These are phyloP conservation scores for Esox masquinongy DNA, from an alignment of 2,797 vertebrate genomes.

Conservation along the genomic window DNA sequence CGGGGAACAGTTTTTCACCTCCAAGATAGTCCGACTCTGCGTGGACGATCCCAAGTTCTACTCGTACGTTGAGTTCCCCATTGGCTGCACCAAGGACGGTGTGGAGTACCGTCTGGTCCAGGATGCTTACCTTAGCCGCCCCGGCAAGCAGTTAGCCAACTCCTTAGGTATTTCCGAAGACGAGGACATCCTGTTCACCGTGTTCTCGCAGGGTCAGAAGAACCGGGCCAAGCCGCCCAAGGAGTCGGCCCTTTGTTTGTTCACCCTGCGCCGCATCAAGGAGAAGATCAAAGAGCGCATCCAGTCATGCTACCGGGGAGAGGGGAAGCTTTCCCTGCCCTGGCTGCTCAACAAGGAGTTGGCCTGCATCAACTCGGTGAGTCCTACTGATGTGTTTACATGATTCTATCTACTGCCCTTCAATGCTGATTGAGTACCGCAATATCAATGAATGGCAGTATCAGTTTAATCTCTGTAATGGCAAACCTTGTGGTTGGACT, in stretches of 20 bases:
- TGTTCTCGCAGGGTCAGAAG: constrained; percentile 98
- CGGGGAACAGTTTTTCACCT: constrained; percentile 97
- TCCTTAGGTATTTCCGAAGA: constrained; percentile 87
- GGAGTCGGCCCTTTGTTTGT: constrained; percentile 95
- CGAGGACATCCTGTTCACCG: constrained; percentile 95
- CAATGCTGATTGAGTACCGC: neutral
- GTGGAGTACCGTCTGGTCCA: constrained; percentile 97
- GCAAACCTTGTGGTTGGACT: neutral
- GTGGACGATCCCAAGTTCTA: constrained; percentile 98
- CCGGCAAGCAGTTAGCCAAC: constrained; percentile 86
- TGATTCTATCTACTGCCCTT: neutral
- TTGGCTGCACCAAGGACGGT: constrained; percentile 93
- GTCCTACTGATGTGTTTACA: constrained; percentile 37
- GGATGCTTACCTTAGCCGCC: constrained; percentile 91
- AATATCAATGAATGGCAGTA: too few relatives aligned
- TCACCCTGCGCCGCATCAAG: constrained; percentile 94
- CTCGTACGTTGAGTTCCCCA: constrained; percentile 97
- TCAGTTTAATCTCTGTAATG: neutral
- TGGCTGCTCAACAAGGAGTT: constrained; percentile 99
- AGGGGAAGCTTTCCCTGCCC: constrained; percentile 93
- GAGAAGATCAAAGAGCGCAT: constrained; percentile 99
- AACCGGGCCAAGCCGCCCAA: constrained; percentile 96
- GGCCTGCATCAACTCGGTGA: constrained; percentile 97
- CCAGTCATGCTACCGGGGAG: constrained; percentile 96
- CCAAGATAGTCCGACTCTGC: constrained; percentile 96